phyloP scores from a whole-genome alignment of 2,888 invertebrate species.

The Drosophila neoperkinsi region DNA sequence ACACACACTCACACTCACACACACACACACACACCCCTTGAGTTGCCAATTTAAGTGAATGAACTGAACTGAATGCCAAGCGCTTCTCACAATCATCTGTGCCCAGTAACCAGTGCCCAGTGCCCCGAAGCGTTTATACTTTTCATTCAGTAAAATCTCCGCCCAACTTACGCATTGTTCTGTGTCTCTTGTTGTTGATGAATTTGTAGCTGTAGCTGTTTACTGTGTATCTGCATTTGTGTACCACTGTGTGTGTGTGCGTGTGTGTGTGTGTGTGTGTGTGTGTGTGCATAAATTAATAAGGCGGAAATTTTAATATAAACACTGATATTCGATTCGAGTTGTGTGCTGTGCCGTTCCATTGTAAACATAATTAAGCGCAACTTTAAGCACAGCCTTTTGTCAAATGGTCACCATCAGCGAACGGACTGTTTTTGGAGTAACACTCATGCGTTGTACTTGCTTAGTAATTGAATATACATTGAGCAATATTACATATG shows the following conservation, averaged over 20 bases:
- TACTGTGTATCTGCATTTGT: slow-evolving; percentile 10
- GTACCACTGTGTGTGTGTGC: slow-evolving; percentile 2
- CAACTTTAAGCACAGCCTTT: slow-evolving; percentile 42
- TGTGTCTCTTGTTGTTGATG: slow-evolving; percentile 48
- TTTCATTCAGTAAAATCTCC: slow-evolving; percentile 53
- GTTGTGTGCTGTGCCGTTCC: slow-evolving; percentile 43
- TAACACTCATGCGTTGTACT: slow-evolving; percentile 28
- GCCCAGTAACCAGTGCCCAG: slow-evolving; percentile 8
- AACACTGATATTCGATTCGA: slow-evolving; percentile 64
- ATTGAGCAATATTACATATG: slow-evolving; percentile 54
- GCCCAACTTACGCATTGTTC: slow-evolving; percentile 67
- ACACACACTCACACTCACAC: slow-evolving; percentile 6
- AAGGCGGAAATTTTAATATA: slow-evolving; percentile 83
- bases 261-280: slow-evolving; percentile 6
- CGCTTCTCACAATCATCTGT: slow-evolving; percentile 74
- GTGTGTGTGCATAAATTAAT: slow-evolving; percentile 71
- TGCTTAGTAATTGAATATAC: slow-evolving; percentile 62
- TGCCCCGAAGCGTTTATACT: slow-evolving; percentile 32
- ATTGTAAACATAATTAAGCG: slow-evolving; percentile 69
- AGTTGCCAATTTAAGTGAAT: slow-evolving; percentile 77
- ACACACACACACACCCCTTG: slow-evolving; percentile 46
- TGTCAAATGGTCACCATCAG: slow-evolving; percentile 40
- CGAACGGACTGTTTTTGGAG: slow-evolving; percentile 7
- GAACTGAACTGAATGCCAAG: slow-evolving; percentile 44
- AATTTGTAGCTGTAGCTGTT: slow-evolving; percentile 41